Evolutionary conservation across 1,140 invertebrate species (phyloP).

Genomic region (Heliothis virescens): DNA sequence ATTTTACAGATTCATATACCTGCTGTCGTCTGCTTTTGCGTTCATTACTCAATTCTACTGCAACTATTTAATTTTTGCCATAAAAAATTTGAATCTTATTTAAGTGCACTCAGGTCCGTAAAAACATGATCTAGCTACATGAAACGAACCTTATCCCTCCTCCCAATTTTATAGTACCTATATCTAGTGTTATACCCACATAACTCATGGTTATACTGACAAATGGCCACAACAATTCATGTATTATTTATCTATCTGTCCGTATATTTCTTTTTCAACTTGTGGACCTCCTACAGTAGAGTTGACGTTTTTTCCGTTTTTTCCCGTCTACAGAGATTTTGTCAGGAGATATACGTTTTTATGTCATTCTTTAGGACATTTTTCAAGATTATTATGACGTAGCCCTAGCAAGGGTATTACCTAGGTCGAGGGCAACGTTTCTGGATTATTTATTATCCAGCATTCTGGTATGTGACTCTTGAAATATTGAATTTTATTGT

Average conservation of each 20-base stretch:
- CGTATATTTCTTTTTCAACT: conserved; percentile 48
- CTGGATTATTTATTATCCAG: conserved; percentile 12
- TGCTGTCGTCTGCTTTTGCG: no score
- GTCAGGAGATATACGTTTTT: conserved; percentile 22
- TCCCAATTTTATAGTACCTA: neutral
- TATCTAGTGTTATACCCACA: conserved; percentile 8
- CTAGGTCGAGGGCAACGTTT: conserved; percentile 5
- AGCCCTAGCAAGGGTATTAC: neutral
- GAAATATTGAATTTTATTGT: neutral
- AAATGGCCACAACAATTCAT: conserved; percentile 48
- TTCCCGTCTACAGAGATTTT: conserved; percentile 36
- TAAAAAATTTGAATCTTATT: no score
- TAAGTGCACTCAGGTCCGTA: no score
- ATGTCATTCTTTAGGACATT: conserved; percentile 28
- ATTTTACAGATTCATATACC: no score
- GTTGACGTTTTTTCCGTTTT: conserved; percentile 31
- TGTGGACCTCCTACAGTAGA: conserved; percentile 4
- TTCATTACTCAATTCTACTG: no score
- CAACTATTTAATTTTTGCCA: no score
- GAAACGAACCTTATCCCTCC: neutral
- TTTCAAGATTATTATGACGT: conserved; percentile 52
- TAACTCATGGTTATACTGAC: conserved; percentile 45
- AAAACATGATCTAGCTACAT: no score
- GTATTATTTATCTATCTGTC: conserved; percentile 50
- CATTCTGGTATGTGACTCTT: conserved; percentile 2